These are phyloP conservation scores for Bos indicus DNA, from an alignment of 2,113 vertebrate species.

Conservation along the genomic window DNA sequence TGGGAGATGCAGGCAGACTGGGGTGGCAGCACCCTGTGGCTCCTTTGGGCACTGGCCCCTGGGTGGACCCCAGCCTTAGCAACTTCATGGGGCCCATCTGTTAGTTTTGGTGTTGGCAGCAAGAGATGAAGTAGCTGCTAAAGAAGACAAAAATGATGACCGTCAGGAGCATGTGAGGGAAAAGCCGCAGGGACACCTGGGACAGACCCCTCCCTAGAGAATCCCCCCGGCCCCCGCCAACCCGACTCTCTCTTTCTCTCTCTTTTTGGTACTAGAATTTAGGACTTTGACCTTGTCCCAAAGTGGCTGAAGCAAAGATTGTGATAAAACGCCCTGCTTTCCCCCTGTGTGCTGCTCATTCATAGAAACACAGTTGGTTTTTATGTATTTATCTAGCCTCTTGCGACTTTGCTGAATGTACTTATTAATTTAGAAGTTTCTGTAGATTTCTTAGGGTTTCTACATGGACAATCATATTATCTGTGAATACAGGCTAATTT, in stretches of 20 bases:
- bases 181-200: background rate
- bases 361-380: background rate
- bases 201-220: background rate
- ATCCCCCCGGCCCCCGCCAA: fast-evolving
- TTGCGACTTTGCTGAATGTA: background rate
- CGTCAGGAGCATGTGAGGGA: no score
- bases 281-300: background rate
- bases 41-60: background rate
- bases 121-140: background rate
- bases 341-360: background rate
- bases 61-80: background rate
- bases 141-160: fast-evolving
- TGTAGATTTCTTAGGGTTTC: background rate
- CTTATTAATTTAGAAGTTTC: background rate
- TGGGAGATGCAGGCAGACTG: background rate
- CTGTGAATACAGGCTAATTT: background rate
- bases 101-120: background rate
- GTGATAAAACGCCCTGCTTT: no score
- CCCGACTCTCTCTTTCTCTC: background rate
- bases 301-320: background rate
- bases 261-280: background rate
- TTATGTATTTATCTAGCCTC: background rate
- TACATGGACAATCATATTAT: background rate
- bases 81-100: fast-evolving
- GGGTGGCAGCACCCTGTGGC: background rate